Percentiles rank a stretch among this genome's conserved stretches.
phyloP scores from a whole-genome alignment of 2,797 vertebrate species.

The Enteromius anoplus region DNA sequence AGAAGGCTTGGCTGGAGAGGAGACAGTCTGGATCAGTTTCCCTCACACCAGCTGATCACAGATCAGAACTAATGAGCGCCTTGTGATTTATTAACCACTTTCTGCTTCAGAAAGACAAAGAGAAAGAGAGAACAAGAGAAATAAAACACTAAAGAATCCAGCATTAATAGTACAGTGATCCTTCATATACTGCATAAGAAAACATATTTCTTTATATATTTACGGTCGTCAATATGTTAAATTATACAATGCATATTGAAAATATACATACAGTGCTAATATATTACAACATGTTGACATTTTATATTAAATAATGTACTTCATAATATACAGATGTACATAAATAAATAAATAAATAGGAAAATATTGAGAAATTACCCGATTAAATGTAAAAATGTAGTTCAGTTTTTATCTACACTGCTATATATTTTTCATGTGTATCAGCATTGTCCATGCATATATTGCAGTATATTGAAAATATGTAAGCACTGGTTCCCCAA shows the following conservation, averaged over 20 bases:
- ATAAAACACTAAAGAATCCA: neutral
- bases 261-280: neutral
- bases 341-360: neutral
- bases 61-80: slow-evolving; percentile 69
- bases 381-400: neutral
- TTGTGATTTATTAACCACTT: slow-evolving; percentile 74
- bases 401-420: neutral
- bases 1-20: slow-evolving; percentile 37
- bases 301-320: neutral
- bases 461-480: neutral
- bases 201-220: neutral
- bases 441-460: neutral
- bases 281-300: neutral
- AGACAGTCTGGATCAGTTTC: slow-evolving; percentile 68
- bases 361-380: neutral
- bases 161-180: neutral
- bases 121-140: slow-evolving; percentile 51
- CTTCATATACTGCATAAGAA: neutral
- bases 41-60: slow-evolving; percentile 67
- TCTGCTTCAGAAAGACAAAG: slow-evolving; percentile 64
- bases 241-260: neutral
- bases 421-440: neutral
- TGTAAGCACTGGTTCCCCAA: neutral
- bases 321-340: neutral
- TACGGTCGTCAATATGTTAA: neutral